Evolutionary conservation across 2,888 invertebrate genomes (phyloP), one percentile per base, ranked within the genome.

Genomic region (Oasisia sp.): DNA sequence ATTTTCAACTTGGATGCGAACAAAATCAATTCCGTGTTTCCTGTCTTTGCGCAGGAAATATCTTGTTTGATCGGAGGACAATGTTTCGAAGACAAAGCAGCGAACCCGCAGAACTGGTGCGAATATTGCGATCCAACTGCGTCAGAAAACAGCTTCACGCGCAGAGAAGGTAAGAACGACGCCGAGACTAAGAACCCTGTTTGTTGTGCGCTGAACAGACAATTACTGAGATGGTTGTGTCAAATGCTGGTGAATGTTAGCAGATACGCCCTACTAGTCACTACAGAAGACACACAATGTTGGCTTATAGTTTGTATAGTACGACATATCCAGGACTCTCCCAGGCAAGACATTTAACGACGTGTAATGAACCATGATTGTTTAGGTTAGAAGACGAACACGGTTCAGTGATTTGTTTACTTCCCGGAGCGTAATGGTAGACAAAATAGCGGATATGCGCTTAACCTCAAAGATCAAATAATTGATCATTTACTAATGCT

Each of bases 121-220:
- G 27, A 90, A 32, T 38, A 90, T 27, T 90, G 90, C 44, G 90
- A 38, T 27, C 90, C 90, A 27, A n/a, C 14, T 27, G 38, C 19
- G 44, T 12, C 32, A 7, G 44, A 44, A 32, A 32, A 4, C 8
- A 7, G 14, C 14, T 90, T 90, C 44, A 44, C 44, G 14, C 32
- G 27, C 90, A 90, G 90, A 90, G 38, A 90, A 90, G 90, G 90
- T 90, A 90, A 32, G n/a, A n/a, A 90, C 14, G 27, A 89, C 12
- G 11, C 90, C 12, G 2, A 90, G 27, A 12, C 32, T 90, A 8
- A 32, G 12, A 90, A 90, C 4, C 11, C n/a, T n/a, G 12, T 38
- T 38, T 38, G 1, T 38, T 38, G 4, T n/a, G 4, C 38, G 38
- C n/a, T 38, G 38, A 38, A 38, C 38, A 38, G 38, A 38, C 38